Base-by-base conservation (phyloP, 2,888 invertebrate genomes). In the Epirrhoe alternata region DNA sequence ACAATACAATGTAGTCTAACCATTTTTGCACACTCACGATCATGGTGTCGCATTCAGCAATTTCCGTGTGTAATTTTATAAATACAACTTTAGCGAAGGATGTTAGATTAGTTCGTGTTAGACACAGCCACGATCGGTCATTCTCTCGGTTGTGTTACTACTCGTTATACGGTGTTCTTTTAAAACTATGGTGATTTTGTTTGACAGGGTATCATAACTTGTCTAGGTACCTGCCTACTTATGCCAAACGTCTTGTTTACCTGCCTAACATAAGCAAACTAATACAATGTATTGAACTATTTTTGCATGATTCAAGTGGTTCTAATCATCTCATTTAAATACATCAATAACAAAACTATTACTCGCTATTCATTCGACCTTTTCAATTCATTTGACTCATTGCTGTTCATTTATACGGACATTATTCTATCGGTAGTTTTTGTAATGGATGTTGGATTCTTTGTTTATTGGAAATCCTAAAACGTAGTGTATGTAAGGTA, bases 21-120 rank as follows among this genome's bases (percentile, higher is more conserved):
- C 73, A 69, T 73, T 71, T 74, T 74, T 77, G 74, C 65, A 55
- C 75, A 66, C 38, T 42, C 38, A 42, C 4, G 35, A 8, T 35
- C 35, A 35, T 68, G 30, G 74, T 62, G 55, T 66, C 64, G 62
- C 70, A 65, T 31, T 54, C 16, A 51, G 58, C 62, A 59, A 35
- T 33, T 67, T 64, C 67, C 71, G 67, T 63, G 62, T 61, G 67
- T 63, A 65, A 7, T 58, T 68, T 17, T 55, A 47, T 67, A 68
- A 64, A 70, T 66, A 64, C 30, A 47, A 33, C 24, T 24, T 17
- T 51, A 35, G 58, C 24, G 30, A 38, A 33, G 47, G 53, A 51
- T 33, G 49, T 12, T 30, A 24, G n/a, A 49, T 58, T 68, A 70
- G 72, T 70, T 65, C 35, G 52, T 54, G 61, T 65, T 61, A 60